Evolutionary conservation across 2,888 invertebrate genomes (phyloP), one percentile per base, ranked within the genome.

Genomic region (Dasypolia templi): DNA sequence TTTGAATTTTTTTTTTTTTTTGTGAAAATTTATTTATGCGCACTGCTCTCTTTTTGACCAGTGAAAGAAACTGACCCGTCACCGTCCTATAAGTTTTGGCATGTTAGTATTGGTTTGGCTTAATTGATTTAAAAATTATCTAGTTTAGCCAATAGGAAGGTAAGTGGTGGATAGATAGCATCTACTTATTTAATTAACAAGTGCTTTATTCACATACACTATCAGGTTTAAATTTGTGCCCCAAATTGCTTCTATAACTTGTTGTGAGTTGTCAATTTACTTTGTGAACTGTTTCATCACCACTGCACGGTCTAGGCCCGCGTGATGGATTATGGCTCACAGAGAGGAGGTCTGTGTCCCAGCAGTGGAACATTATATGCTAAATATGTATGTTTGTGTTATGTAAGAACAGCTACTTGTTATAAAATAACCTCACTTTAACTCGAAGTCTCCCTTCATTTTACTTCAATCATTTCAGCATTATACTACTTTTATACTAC

Each of bases 1-100:
- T 44, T 61, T 62, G 22, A 46, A 42, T 56, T 77, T 14, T 35
- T 3, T 12, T n/a, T 35, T 58, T 58, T 22, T 53, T 53, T 26
- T 26, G 53, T 14, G 26, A 22, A 56, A 56, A 32, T 32, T 19
- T 32, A 1, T 32, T 22, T 14, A 17, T 2, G 26, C 26, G 53
- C 26, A 14, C 53, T 26, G 11, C 19, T 4, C 22, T 56, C 22
- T 32, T 56, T 22, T 11, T 9, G 9, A 56, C 9, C 11, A 22
- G 32, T 22, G 22, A 32, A 2, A 19, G 22, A 11, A 32, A 56
- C 56, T 11, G 3, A 55, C 7, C 17, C 3, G 19, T 17, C 2
- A 53, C 1, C 56, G 19, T 4, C 32, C 46, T 22, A 4, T 11
- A 22, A 32, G 11, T 19, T 32, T 1, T 56, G 32, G 32, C 22